Percentiles rank a stretch among this genome's conserved stretches.
phyloP scores from a whole-genome alignment of 2,797 vertebrate species.

The Arctocebus calabarensis region DNA sequence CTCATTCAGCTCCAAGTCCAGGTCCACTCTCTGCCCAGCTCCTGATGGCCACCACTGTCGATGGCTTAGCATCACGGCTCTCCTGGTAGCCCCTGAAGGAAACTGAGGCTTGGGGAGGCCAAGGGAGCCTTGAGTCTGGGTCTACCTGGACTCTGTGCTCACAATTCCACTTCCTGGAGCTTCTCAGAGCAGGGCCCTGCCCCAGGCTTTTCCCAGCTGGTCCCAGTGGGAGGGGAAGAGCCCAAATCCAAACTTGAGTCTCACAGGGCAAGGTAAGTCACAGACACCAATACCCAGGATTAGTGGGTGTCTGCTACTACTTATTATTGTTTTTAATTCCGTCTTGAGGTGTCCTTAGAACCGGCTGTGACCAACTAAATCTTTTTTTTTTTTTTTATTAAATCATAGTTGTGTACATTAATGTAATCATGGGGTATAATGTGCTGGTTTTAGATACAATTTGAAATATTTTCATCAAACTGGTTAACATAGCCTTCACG shows the following conservation, averaged over 20 bases:
- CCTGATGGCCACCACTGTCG: rapidly evolving
- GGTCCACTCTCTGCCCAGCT: not conserved
- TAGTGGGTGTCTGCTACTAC: rapidly evolving
- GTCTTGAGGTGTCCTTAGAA: not conserved
- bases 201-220: rapidly evolving
- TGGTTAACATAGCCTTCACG: too few relatives aligned
- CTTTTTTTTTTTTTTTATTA: too few relatives aligned
- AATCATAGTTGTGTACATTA: too few relatives aligned
- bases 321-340: not conserved
- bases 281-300: rapidly evolving
- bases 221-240: not conserved
- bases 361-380: rapidly evolving
- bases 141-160: rapidly evolving
- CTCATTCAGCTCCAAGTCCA: rapidly evolving
- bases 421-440: too few relatives aligned
- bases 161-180: rapidly evolving
- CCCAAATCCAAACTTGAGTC: rapidly evolving
- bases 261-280: rapidly evolving
- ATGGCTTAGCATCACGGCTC: rapidly evolving
- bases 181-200: not conserved
- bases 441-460: too few relatives aligned
- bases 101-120: rapidly evolving
- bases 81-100: rapidly evolving
- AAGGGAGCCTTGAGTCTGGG: rapidly evolving
- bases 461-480: too few relatives aligned